Conservation (phyloP, 37 sponge, comb jelly and placozoan genomes). For the Eunapius fragilis region DNA sequence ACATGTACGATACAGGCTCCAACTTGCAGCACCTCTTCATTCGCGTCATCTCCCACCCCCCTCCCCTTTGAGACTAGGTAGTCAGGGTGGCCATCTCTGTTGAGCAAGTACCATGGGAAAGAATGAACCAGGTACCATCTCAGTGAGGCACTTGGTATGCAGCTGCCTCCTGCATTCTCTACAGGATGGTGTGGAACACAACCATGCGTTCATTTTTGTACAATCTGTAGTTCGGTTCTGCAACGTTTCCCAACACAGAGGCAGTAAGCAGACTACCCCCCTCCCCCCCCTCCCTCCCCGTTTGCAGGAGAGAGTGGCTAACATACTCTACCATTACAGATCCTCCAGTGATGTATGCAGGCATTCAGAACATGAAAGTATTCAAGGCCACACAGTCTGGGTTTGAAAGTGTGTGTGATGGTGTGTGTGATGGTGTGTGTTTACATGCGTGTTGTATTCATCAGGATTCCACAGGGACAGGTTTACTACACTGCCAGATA, state of each 20-base stretch:
- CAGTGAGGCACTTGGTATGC: background rate
- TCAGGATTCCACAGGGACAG: constrained; percentile 47
- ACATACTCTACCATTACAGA: background rate
- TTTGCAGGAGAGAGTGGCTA: background rate
- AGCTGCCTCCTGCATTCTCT: background rate
- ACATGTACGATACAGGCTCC: constrained; percentile 14
- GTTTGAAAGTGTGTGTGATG: constrained; percentile 42
- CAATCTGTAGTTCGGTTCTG: constrained; percentile 35
- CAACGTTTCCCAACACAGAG: constrained; percentile 35
- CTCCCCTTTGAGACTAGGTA: background rate
- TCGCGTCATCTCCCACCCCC: no score
- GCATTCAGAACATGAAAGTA: constrained; percentile 54
- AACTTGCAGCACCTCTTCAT: no score
- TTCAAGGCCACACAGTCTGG: constrained; percentile 74
- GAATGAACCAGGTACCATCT: constrained; percentile 26
- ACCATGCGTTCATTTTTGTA: constrained; percentile 62
- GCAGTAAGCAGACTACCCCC: constrained; percentile 3
- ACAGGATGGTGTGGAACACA: constrained; percentile 39
- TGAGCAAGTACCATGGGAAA: constrained; percentile 55
- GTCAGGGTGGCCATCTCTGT: background rate
- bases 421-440: background rate
- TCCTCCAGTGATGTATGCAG: constrained; percentile 13
- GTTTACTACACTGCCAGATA: constrained; percentile 58
- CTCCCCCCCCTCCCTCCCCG: background rate
- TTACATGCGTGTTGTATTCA: background rate